Percentiles rank a stretch among this genome's conserved stretches.
phyloP scores from a whole-genome alignment of 2,797 vertebrate genomes.

The Ataeniobius toweri region DNA sequence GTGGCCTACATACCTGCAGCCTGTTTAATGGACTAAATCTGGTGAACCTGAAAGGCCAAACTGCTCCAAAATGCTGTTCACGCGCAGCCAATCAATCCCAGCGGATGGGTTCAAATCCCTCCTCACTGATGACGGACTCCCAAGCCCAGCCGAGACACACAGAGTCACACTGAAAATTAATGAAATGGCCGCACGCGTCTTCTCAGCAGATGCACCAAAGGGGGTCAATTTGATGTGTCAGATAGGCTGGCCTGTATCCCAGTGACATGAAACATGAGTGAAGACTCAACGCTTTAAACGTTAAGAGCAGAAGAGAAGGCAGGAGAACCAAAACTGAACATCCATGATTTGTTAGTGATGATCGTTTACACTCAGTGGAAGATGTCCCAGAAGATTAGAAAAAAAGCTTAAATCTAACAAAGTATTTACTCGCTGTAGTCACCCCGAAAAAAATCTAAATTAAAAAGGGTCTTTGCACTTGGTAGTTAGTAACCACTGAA shows the following conservation, averaged over 20 bases:
- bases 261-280: conserved; percentile 1
- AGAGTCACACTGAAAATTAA: not conserved
- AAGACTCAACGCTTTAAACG: not conserved
- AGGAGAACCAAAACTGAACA: conserved; percentile 10
- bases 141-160: not conserved
- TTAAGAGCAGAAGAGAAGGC: conserved; percentile 1
- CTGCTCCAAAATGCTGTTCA: conserved; percentile 22
- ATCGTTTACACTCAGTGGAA: conserved; percentile 3
- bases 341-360: not conserved
- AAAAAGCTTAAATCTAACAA: conserved; percentile 4
- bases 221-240: conserved; percentile 24
- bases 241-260: conserved; percentile 22
- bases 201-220: not conserved
- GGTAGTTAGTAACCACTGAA: conserved; percentile 64
- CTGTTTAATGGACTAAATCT: not conserved
- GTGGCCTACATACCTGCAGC: not conserved
- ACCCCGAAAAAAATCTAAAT: conserved; percentile 44
- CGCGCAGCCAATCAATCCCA: conserved; percentile 11
- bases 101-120: conserved; percentile 7
- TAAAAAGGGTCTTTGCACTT: conserved; percentile 65
- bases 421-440: conserved; percentile 19
- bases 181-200: conserved; percentile 1
- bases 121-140: conserved; percentile 6
- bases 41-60: conserved; percentile 35
- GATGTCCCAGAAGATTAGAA: not conserved